A percentile compares a stretch with the other conserved stretches of the same genome.
phyloP scores from a whole-genome alignment of 2,888 invertebrate genomes.

The Heterodera filipjevi region DNA sequence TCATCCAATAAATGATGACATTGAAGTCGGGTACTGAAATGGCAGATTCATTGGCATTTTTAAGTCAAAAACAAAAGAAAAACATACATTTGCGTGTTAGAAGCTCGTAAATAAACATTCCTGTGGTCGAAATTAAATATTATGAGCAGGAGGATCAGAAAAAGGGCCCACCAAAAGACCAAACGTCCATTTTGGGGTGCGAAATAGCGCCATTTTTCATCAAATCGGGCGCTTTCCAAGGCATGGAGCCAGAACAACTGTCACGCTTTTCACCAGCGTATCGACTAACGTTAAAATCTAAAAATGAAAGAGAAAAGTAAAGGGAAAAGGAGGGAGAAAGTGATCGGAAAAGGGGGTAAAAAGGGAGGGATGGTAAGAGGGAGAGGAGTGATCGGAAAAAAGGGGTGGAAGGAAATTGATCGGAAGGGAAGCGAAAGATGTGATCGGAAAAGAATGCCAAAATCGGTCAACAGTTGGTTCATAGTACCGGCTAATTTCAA shows the following conservation, averaged over 20 bases:
- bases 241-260: conserved; percentile 93
- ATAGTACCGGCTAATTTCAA: conserved; percentile 82
- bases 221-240: conserved; percentile 99
- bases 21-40: background rate
- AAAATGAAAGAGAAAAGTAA: background rate
- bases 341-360: background rate
- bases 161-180: conserved; percentile 69
- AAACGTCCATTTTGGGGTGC: conserved; percentile 94
- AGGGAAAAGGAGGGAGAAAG: background rate
- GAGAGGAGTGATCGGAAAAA: no score
- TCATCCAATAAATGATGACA: background rate
- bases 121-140: background rate
- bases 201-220: conserved; percentile 92
- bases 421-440: background rate
- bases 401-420: no score
- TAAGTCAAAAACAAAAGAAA: no score
- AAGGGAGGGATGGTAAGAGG: no score
- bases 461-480: no score
- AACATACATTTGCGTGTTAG: conserved; percentile 69
- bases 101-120: conserved; percentile 84
- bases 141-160: background rate
- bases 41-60: background rate
- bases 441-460: no score
- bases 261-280: conserved; percentile 10
- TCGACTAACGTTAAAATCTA: conserved; percentile 21